Conservation (phyloP, 92 coral and sea anemone genomes). For the Umimayanthus kanabou region DNA sequence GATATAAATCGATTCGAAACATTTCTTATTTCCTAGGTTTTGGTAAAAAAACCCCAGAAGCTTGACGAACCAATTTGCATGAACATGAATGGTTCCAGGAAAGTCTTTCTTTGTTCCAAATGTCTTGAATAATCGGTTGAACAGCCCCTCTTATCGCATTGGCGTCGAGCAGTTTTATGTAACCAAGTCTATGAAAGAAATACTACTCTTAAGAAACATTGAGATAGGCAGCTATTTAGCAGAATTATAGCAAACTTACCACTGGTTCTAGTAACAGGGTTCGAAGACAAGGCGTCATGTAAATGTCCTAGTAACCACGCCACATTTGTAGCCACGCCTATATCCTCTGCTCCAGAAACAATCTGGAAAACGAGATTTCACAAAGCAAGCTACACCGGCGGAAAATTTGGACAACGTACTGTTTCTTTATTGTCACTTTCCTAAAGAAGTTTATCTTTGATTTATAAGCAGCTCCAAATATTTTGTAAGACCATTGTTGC, state of each 20-base stretch:
- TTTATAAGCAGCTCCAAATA: too few species aligned
- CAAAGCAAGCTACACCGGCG: not conserved
- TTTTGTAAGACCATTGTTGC: not conserved
- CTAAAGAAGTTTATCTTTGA: not conserved
- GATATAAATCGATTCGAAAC: too few species aligned
- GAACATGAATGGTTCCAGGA: not conserved
- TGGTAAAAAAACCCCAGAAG: not conserved
- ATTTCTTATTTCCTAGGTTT: not conserved
- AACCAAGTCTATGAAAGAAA: too few species aligned
- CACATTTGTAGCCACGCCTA: constrained; percentile 65
- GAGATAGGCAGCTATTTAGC: not conserved
- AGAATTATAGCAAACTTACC: constrained; percentile 51
- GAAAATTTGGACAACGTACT: too few species aligned
- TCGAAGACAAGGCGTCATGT: constrained; percentile 62
- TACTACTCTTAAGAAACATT: too few species aligned
- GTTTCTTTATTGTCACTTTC: not conserved
- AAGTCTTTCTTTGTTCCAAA: not conserved
- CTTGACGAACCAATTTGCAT: too few species aligned
- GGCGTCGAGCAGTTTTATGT: too few species aligned
- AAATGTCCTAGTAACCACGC: constrained; percentile 85
- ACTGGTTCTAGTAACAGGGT: constrained; percentile 61
- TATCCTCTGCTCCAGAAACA: constrained; percentile 64
- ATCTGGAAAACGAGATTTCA: constrained; percentile 44
- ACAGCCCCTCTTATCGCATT: too few species aligned
- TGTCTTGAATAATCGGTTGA: not conserved